Percentiles rank a stretch among this genome's conserved stretches.
phyloP scores from a whole-genome alignment of 2,888 invertebrate species.

The Listrodromus nycthemerus region DNA sequence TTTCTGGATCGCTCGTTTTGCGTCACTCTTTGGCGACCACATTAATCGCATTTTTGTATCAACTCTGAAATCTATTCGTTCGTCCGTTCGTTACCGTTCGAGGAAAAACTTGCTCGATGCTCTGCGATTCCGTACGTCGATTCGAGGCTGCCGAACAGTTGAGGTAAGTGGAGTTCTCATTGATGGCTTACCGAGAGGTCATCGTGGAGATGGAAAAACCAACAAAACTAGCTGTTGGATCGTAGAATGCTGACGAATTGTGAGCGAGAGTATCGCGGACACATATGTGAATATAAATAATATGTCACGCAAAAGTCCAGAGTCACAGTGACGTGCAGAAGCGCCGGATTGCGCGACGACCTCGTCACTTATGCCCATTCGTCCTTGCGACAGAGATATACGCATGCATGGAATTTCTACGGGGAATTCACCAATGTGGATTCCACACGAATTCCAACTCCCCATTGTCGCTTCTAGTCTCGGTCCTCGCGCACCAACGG shows the following conservation, averaged over 20 bases:
- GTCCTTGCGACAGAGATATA: constrained; percentile 46
- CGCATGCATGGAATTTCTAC: constrained; percentile 56
- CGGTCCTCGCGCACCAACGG: background rate
- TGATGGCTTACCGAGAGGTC: background rate
- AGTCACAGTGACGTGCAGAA: constrained; percentile 28
- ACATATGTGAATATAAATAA: background rate
- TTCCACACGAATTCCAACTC: constrained; percentile 35
- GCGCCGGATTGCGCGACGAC: constrained; percentile 18
- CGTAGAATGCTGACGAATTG: background rate
- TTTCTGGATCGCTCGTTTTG: background rate
- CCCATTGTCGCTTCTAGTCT: background rate
- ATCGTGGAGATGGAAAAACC: background rate
- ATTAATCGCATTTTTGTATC: constrained; percentile 6
- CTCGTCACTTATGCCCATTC: constrained; percentile 52
- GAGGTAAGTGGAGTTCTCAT: constrained; percentile 25
- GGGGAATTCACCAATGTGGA: constrained; percentile 33
- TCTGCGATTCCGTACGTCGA: background rate
- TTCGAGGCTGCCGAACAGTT: background rate
- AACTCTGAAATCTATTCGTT: background rate
- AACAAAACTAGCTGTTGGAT: background rate
- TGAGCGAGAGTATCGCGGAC: background rate
- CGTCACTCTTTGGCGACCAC: background rate
- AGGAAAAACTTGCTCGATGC: background rate
- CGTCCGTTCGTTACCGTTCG: background rate
- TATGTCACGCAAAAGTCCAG: background rate